Percentiles rank a stretch among this genome's conserved stretches.
These are phyloP conservation scores for Chrysogorgia sp. DNA, from an alignment of 92 coral and sea anemone genomes.

Conservation along the genomic window DNA sequence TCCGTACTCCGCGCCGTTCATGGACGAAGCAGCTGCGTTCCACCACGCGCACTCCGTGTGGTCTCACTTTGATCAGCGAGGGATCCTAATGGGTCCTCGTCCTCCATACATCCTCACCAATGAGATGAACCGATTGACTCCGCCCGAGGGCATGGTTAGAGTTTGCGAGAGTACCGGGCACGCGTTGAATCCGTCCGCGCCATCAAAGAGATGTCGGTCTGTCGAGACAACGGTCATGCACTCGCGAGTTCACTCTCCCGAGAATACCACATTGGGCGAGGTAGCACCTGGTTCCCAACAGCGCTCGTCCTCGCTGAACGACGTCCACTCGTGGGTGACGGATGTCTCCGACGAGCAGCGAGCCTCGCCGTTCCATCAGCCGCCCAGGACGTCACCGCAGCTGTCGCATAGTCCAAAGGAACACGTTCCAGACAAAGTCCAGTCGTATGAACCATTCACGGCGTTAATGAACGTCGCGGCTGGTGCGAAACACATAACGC, in stretches of 20 bases:
- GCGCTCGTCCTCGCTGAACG: conserved; percentile 25
- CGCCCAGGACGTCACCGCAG: not conserved
- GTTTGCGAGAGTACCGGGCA: conserved; percentile 21
- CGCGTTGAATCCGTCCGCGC: not conserved
- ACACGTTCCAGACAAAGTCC: conserved; percentile 16
- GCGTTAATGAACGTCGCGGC: conserved; percentile 35
- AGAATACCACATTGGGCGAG: not conserved
- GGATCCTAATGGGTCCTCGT: not conserved
- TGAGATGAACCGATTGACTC: not conserved
- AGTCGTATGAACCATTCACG: conserved; percentile 25
- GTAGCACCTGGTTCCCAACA: conserved; percentile 1
- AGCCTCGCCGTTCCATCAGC: conserved; percentile 9
- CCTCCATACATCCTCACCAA: conserved; percentile 14
- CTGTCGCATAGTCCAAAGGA: conserved; percentile 8
- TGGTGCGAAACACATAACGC: conserved; percentile 23
- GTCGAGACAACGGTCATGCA: conserved; percentile 30
- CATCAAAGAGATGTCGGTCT: conserved; percentile 27
- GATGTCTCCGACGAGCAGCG: not conserved
- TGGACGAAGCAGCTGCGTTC: conserved; percentile 26
- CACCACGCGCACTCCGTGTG: conserved; percentile 20
- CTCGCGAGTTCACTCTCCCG: conserved; percentile 14
- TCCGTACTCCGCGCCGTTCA: conserved; percentile 17
- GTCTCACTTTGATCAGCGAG: conserved; percentile 22
- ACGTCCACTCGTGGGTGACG: conserved; percentile 9
- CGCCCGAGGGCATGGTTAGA: conserved; percentile 7